Percentiles rank a stretch among this genome's conserved stretches.
phyloP scores from a whole-genome alignment of 2,888 invertebrate genomes.

The Mylabris sibirica region DNA sequence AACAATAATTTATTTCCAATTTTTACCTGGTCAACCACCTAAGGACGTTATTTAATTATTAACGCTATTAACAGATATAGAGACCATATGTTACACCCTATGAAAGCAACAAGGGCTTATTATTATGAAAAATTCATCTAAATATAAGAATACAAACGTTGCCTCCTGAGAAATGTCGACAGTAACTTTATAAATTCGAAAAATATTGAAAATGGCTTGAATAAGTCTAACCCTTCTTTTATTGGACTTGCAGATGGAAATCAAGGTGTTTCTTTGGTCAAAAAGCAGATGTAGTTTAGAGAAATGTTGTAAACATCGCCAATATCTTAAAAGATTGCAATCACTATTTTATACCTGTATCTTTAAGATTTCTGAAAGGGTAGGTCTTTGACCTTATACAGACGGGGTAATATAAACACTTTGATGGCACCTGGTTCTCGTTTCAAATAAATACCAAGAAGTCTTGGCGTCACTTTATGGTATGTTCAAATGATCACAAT shows the following conservation, averaged over 20 bases:
- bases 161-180: background rate
- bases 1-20: background rate
- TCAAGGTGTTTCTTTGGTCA: conserved; percentile 21
- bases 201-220: conserved; percentile 12
- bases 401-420: background rate
- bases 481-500: background rate
- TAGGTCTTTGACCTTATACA: conserved; percentile 27
- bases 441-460: background rate
- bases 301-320: conserved; percentile 27
- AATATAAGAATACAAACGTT: conserved; percentile 1
- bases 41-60: conserved; percentile 30
- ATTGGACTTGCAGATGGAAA: conserved; percentile 32
- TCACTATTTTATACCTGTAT: conserved; percentile 6
- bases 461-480: background rate
- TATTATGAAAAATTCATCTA: background rate
- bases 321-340: conserved; percentile 19
- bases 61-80: conserved; percentile 27
- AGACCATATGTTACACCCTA: conserved; percentile 27
- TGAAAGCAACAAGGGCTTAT: conserved; percentile 2
- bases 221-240: conserved; percentile 20
- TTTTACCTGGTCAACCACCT: conserved; percentile 29
- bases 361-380: conserved; percentile 13
- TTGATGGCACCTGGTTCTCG: background rate
- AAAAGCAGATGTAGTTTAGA: conserved; percentile 30
- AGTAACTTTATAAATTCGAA: background rate